Evolutionary conservation across 53 echinoderm and acorn worm species (phyloP).

Genomic region (Crossaster papposus): DNA sequence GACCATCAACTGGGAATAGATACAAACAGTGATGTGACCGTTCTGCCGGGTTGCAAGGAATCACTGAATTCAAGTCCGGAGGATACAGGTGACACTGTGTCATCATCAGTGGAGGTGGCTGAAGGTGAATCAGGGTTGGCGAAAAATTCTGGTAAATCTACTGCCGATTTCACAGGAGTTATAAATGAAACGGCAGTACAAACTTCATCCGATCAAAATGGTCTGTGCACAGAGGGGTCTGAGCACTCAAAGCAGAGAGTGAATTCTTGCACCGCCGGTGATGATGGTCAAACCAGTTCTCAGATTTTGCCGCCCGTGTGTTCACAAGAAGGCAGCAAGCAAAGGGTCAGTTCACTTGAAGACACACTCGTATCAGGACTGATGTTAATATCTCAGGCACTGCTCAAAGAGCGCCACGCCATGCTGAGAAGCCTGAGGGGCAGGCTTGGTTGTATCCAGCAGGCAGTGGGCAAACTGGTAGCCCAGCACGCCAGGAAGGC

Average conservation of each 20-base stretch:
- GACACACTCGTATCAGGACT: constrained; percentile 29
- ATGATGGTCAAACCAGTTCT: background rate
- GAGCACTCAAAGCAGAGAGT: background rate
- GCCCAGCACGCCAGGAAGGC: constrained; percentile 34
- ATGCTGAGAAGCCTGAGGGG: constrained; percentile 5
- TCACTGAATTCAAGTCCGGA: background rate
- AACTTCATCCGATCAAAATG: background rate
- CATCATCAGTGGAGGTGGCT: background rate
- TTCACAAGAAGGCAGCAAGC: background rate
- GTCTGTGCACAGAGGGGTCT: background rate
- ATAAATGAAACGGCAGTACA: background rate
- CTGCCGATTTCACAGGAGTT: background rate
- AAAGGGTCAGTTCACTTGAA: background rate
- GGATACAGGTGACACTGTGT: background rate
- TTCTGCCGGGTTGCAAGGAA: background rate
- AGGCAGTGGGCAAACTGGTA: constrained; percentile 41
- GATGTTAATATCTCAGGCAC: constrained; percentile 22
- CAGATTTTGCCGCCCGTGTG: background rate
- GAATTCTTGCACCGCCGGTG: background rate
- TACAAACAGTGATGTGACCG: background rate
- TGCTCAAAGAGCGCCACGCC: constrained; percentile 60
- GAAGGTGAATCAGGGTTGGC: background rate
- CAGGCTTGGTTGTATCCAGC: constrained; percentile 45
- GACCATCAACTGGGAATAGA: background rate
- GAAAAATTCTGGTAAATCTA: background rate